Percentiles rank a stretch among this genome's conserved stretches.
These are phyloP conservation scores for Drymonia ruficornis DNA, from an alignment of 2,888 invertebrate genomes.

Conservation along the genomic window DNA sequence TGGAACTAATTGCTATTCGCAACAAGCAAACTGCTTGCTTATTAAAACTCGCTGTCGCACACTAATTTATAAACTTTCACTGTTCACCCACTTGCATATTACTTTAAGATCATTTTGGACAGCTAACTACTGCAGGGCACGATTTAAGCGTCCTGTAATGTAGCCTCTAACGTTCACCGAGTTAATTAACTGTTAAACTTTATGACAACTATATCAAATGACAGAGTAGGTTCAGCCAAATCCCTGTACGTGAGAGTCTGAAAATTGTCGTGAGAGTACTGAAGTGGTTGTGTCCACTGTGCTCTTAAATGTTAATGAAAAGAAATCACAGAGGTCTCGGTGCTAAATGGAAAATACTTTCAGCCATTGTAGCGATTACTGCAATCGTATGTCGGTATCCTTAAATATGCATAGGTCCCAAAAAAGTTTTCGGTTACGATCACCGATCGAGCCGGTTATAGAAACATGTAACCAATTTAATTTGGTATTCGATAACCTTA, in stretches of 20 bases:
- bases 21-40: slow-evolving; percentile 69
- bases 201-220: background rate
- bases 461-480: slow-evolving; percentile 69
- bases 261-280: no score
- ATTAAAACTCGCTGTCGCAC: slow-evolving; percentile 72
- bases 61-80: slow-evolving; percentile 69
- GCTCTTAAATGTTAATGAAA: background rate
- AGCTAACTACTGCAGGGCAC: slow-evolving; percentile 10
- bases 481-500: slow-evolving; percentile 75
- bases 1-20: slow-evolving; percentile 76
- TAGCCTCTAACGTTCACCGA: background rate
- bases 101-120: slow-evolving; percentile 37
- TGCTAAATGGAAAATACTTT: background rate
- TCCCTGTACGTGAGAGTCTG: background rate
- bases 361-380: slow-evolving; percentile 19
- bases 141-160: slow-evolving; percentile 10
- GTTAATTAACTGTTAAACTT: background rate
- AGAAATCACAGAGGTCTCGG: background rate
- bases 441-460: slow-evolving; percentile 50
- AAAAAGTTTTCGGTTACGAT: slow-evolving; percentile 41
- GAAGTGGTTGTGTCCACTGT: background rate
- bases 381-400: slow-evolving; percentile 12
- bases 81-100: slow-evolving; percentile 38
- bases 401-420: slow-evolving; percentile 30
- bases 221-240: background rate